Percentiles rank a stretch among this genome's conserved stretches.
Evolutionary conservation across 2,888 invertebrate genomes (phyloP).

Genomic region (Dorcus parallelipipedus): DNA sequence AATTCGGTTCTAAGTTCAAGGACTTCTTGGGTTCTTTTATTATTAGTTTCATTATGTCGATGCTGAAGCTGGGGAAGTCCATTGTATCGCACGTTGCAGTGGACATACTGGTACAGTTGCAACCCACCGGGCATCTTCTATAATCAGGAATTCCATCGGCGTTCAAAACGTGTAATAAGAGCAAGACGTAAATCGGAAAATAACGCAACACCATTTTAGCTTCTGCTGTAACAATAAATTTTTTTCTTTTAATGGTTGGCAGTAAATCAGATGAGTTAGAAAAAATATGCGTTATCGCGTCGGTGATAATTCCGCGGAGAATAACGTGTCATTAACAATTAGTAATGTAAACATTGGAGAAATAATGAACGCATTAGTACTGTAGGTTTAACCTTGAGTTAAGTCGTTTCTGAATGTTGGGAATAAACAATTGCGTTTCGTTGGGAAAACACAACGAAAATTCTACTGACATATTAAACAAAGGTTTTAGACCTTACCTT

Average conservation of each 20-base stretch:
- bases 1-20: constrained; percentile 58
- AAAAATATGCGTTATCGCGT: background rate
- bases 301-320: background rate
- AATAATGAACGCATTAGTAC: no score
- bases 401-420: background rate
- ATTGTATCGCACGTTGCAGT: constrained; percentile 67
- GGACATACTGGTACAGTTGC: constrained; percentile 60
- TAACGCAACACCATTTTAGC: background rate
- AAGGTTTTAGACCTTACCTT: background rate
- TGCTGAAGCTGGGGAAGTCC: constrained; percentile 63
- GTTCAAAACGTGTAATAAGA: background rate
- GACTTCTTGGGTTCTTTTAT: constrained; percentile 35
- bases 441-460: no score
- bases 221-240: background rate
- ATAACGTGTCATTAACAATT: no score
- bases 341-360: no score
- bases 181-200: constrained; percentile 2
- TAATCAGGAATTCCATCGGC: constrained; percentile 38
- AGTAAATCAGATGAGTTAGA: background rate
- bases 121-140: constrained; percentile 61
- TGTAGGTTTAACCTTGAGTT: background rate
- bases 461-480: no score
- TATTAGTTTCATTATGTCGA: constrained; percentile 53
- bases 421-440: no score
- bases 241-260: background rate